A percentile compares a stretch with the other conserved stretches of the same genome.
Conservation (phyloP, 2,797 vertebrate genomes). For the Agapornis canus region DNA sequence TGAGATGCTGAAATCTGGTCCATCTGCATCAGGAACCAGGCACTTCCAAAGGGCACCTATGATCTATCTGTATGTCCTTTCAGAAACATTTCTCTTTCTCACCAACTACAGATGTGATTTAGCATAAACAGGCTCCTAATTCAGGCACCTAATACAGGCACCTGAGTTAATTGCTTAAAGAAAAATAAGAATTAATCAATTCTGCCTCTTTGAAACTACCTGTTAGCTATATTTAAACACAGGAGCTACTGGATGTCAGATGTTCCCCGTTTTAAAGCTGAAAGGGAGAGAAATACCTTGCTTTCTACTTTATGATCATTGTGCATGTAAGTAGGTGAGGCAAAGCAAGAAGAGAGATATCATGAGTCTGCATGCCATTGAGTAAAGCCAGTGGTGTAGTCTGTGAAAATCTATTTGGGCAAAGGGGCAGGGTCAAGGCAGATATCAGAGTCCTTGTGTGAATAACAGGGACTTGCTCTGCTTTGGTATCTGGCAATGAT, state of each 20-base stretch:
- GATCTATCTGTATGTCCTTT: neutral
- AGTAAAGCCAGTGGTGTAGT: neutral
- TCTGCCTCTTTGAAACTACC: neutral
- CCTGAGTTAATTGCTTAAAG: neutral
- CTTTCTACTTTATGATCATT: neutral
- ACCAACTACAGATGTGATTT: neutral
- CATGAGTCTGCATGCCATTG: fast-evolving
- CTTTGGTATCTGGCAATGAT: neutral
- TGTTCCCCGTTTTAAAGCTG: neutral
- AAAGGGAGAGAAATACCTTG: neutral
- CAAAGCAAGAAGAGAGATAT: neutral
- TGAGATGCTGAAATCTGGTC: neutral
- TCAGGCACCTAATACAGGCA: neutral
- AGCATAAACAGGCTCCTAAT: neutral
- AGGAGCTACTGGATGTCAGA: neutral
- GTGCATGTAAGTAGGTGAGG: neutral
- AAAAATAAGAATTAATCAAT: neutral
- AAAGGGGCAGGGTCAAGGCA: neutral
- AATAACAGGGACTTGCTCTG: neutral
- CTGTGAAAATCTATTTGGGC: neutral
- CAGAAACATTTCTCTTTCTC: neutral
- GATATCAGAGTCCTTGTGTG: neutral
- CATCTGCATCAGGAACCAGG: neutral
- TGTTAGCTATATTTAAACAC: neutral
- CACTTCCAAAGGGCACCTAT: neutral